phyloP scores from a whole-genome alignment of 2,113 vertebrate genomes.

The Pelecanus crispus region DNA sequence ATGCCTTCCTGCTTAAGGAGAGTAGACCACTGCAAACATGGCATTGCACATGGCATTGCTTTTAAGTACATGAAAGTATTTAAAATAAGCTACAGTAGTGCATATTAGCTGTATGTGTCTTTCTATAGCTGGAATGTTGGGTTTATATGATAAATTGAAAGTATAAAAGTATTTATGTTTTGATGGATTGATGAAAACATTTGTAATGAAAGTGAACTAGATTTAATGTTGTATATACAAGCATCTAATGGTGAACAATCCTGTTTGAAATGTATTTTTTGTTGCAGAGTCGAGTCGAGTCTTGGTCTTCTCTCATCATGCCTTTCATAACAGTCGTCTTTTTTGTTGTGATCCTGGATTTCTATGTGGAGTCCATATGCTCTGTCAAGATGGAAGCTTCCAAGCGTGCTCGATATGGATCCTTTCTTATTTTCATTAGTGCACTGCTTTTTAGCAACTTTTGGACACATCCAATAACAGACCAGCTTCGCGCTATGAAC shows the following conservation, averaged over 20 bases:
- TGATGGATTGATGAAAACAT: not conserved
- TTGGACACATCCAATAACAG: slow-evolving; percentile 81
- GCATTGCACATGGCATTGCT: not conserved
- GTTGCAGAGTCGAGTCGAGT: slow-evolving; percentile 87
- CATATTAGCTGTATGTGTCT: not conserved
- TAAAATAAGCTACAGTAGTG: not conserved
- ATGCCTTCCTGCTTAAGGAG: not conserved
- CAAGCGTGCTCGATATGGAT: slow-evolving; percentile 81
- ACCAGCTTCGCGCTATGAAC: slow-evolving; percentile 76
- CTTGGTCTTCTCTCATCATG: slow-evolving; percentile 87
- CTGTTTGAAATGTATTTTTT: not conserved
- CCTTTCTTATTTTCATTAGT: slow-evolving; percentile 79
- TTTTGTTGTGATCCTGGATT: too few species aligned
- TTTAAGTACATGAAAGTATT: too few species aligned
- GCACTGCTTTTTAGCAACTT: slow-evolving; percentile 88
- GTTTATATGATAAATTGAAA: too few species aligned
- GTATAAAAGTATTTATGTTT: not conserved
- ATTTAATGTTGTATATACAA: not conserved
- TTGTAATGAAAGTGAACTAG: not conserved
- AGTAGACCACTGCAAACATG: not conserved
- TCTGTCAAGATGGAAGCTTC: slow-evolving; percentile 84
- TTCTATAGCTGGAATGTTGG: not conserved
- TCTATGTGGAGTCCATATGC: too few species aligned
- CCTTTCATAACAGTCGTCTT: too few species aligned
- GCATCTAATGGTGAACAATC: not conserved